Evolutionary conservation across 2,888 invertebrate genomes (phyloP), one percentile per base, ranked within the genome.

Genomic region (Epsilonema sp.): DNA sequence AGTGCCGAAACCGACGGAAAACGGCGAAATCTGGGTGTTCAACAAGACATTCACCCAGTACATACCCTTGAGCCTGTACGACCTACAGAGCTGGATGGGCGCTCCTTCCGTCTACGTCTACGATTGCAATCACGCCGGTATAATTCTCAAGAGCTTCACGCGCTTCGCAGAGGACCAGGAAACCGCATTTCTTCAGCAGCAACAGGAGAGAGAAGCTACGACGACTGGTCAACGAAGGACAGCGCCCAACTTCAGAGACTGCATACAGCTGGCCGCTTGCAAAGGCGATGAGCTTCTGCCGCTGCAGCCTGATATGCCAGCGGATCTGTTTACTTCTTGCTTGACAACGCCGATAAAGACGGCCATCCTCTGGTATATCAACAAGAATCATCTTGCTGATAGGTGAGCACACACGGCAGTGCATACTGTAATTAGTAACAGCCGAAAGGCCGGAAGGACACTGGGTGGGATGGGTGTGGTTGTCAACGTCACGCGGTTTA

Each of bases 61-160:
- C 74, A 97, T 97, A 70, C 97, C 97, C 40, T 72, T 99, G 61
- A 94, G 92, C 46, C 80, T 99, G 56, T 94, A 87, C 69, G 97
- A 99, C 72, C 74, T 97, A 49, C 94, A 97, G 74, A 80, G 82
- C 41, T 99, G 97, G 97, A 90, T 99, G 90, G 90, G 90, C 47
- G 81, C 86, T 48, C 97, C 97, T 0, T 92, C 92, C 45, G 89
- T 99, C 53, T 99, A 92, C 70, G 92, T 99, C 22, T 97, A 90
- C 69, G 97, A 97, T 70, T 97, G 94, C 71, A 89, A 90, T 47
- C 90, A 87, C 72, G 94, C 97, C 16, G 97, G 92, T 50, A 81
- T 87, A n/a, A n/a, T n/a, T n/a, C n/a, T n/a, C n/a, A n/a, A n/a
- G n/a, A n/a, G n/a, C n/a, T n/a, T n/a, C n/a, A n/a, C n/a, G n/a